Conservation (phyloP, 2,888 invertebrate genomes). For the Xylota sylvarum region DNA sequence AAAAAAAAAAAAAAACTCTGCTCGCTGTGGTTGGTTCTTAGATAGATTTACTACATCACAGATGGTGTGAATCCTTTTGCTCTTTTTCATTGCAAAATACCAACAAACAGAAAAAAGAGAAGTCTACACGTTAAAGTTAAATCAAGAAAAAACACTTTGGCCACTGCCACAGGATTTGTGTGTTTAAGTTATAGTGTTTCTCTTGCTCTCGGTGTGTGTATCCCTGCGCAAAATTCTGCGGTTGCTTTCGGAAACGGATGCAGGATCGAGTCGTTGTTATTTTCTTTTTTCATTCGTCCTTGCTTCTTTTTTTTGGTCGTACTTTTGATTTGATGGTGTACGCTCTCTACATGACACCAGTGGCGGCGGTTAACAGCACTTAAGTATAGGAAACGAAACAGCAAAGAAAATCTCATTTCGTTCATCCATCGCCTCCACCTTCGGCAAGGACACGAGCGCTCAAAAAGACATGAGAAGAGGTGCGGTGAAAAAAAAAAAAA, state of each 20-base stretch:
- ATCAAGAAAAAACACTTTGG: slow-evolving; percentile 57
- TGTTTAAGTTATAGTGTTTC: slow-evolving; percentile 62
- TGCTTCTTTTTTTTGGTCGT: slow-evolving; percentile 40
- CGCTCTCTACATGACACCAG: slow-evolving; percentile 70
- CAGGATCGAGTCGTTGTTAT: slow-evolving; percentile 47
- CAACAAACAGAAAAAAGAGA: slow-evolving; percentile 14
- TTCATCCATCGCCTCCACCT: slow-evolving; percentile 15
- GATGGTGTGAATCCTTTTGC: slow-evolving; percentile 73
- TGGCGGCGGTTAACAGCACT: slow-evolving; percentile 73
- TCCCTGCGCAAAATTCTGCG: slow-evolving; percentile 70
- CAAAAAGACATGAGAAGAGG: not conserved
- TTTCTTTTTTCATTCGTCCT: slow-evolving; percentile 54
- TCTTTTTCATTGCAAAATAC: slow-evolving; percentile 24
- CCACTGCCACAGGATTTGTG: slow-evolving; percentile 70
- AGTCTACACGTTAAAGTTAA: slow-evolving; percentile 30
- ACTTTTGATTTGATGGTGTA: slow-evolving; percentile 58
- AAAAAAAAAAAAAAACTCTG: slow-evolving; percentile 30
- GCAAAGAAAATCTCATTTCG: slow-evolving; percentile 58
- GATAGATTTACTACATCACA: slow-evolving; percentile 72
- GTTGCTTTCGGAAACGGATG: slow-evolving; percentile 62
- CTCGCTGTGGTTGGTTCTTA: slow-evolving; percentile 41
- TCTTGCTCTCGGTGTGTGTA: slow-evolving; percentile 12
- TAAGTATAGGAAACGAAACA: slow-evolving; percentile 65
- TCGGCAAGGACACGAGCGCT: slow-evolving; percentile 40
- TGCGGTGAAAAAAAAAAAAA: not conserved